Evolutionary conservation across 2,113 vertebrate species (phyloP).

Genomic region (Hystrix cristata): DNA sequence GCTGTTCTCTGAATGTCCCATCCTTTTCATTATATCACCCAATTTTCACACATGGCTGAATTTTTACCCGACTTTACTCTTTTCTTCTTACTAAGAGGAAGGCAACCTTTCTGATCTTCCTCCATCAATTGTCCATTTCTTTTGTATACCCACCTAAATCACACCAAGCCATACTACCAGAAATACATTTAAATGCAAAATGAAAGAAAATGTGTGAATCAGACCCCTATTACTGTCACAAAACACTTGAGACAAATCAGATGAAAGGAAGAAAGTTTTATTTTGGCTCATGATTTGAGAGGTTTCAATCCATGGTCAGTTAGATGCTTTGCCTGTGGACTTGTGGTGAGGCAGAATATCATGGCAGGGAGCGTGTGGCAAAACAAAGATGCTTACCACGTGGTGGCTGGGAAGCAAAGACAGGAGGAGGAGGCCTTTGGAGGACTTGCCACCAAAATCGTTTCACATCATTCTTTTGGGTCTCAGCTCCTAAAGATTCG

Average conservation of each 20-base stretch:
- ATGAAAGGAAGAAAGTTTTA: background rate
- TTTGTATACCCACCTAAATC: background rate
- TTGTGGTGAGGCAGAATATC: background rate
- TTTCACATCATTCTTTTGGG: background rate
- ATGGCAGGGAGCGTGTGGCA: background rate
- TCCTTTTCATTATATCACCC: background rate
- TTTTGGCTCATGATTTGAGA: background rate
- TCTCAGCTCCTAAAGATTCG: too few relatives aligned
- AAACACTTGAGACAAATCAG: background rate
- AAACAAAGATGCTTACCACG: background rate
- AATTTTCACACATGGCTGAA: background rate
- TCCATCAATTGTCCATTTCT: background rate
- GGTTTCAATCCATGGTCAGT: background rate
- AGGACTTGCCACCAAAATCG: background rate
- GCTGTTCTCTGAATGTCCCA: background rate
- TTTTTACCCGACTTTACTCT: background rate
- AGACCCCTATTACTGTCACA: background rate
- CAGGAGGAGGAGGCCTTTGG: background rate
- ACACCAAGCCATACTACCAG: background rate
- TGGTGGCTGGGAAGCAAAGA: background rate
- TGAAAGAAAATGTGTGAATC: background rate
- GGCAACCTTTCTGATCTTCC: background rate
- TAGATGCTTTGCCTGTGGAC: background rate
- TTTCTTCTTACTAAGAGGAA: background rate
- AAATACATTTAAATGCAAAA: background rate